Base-by-base conservation (phyloP, 2,888 invertebrate species). In the Isotomurus palustris region DNA sequence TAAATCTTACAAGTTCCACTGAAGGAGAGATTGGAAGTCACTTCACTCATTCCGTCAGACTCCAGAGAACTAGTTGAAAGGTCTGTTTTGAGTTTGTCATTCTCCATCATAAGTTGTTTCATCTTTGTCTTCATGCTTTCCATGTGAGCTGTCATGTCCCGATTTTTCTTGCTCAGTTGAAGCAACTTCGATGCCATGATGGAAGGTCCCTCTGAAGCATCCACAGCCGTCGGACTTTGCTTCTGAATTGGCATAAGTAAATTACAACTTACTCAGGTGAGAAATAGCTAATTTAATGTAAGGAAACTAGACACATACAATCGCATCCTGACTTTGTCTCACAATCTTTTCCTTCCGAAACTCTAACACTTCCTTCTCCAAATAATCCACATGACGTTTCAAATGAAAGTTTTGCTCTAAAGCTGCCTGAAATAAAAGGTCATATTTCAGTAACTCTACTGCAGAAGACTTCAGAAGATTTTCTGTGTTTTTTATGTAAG, bases 11-110 rank as follows among this genome's bases (percentile, higher is more conserved):
- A n/a, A n/a, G n/a, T n/a, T n/a, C n/a, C n/a, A n/a, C n/a, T n/a
- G n/a, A n/a, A n/a, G n/a, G n/a, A n/a, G n/a, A n/a, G n/a, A n/a
- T n/a, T n/a, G n/a, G n/a, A n/a, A n/a, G n/a, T n/a, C n/a, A n/a
- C n/a, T n/a, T n/a, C n/a, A n/a, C n/a, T n/a, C n/a, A n/a, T n/a
- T n/a, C n/a, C n/a, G n/a, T n/a, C n/a, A n/a, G n/a, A n/a, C n/a
- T n/a, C n/a, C n/a, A n/a, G n/a, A n/a, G n/a, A n/a, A n/a, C n/a
- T n/a, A n/a, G n/a, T n/a, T n/a, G n/a, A n/a, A n/a, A n/a, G n/a
- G n/a, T n/a, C n/a, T n/a, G n/a, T n/a, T n/a, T n/a, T n/a, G n/a
- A 87, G 72, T 73, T 85, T 86, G 17, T 82, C 84, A 60, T 60
- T 65, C 48, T 62, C 65, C 2, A 47, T 27, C 12, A 80, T 81